phyloP scores from a whole-genome alignment of 2,113 vertebrate genomes.

The Myrmecobius fasciatus region DNA sequence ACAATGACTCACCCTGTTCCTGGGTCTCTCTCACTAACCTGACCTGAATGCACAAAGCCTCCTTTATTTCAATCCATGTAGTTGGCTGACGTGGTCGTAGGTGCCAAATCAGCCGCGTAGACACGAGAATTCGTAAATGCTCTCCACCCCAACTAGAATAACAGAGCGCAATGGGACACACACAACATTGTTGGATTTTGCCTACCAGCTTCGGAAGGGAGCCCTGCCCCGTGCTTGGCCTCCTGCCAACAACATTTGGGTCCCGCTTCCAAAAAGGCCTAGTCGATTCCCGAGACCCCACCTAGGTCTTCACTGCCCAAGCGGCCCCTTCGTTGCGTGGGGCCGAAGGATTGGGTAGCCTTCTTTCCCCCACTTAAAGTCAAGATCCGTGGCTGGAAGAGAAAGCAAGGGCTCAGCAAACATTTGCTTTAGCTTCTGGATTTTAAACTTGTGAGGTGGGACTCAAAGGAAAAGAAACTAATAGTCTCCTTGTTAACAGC shows the following conservation, averaged over 20 bases:
- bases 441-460: not conserved
- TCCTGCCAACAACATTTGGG: not conserved
- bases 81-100: not conserved
- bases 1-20: not conserved
- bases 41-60: slow-evolving; percentile 3
- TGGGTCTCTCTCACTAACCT: not conserved
- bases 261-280: not conserved
- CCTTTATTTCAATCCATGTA: not conserved
- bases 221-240: not conserved
- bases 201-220: not conserved
- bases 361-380: not conserved
- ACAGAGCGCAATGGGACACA: not conserved
- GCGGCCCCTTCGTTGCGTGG: not conserved
- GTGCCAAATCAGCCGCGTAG: not conserved
- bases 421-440: not conserved
- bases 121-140: slow-evolving; percentile 1
- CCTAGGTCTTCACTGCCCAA: not conserved
- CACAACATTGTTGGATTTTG: slow-evolving; percentile 2
- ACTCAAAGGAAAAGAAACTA: not conserved
- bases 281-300: not conserved
- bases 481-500: not conserved
- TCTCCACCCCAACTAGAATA: slow-evolving; percentile 4
- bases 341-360: not conserved
- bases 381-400: not conserved
- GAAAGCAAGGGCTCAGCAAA: not conserved